Evolutionary conservation across 2,888 invertebrate genomes (phyloP).

Genomic region (Plemyria rubiginata): DNA sequence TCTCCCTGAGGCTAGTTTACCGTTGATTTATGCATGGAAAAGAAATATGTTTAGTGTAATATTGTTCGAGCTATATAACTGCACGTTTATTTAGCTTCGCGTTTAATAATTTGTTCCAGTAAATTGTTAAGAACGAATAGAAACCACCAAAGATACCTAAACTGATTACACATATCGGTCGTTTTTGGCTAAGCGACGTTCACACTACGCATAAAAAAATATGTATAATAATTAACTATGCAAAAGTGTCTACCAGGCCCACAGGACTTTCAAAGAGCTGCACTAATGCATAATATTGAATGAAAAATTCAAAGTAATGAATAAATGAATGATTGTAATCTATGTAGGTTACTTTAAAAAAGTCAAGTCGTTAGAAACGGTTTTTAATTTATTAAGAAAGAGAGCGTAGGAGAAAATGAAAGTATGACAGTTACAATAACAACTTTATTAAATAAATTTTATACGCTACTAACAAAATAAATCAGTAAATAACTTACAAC

Average conservation of each 20-base stretch:
- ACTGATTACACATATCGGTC: too few relatives aligned
- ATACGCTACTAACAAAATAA: constrained; percentile 1
- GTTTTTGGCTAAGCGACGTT: too few relatives aligned
- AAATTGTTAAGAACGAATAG: too few relatives aligned
- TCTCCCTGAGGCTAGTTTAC: constrained; percentile 1
- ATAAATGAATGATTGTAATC: background rate
- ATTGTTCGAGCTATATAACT: too few relatives aligned
- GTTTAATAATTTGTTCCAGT: too few relatives aligned
- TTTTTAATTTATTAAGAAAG: background rate
- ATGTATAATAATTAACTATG: too few relatives aligned
- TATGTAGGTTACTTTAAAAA: background rate
- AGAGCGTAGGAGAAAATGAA: background rate
- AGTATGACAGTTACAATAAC: constrained; percentile 2
- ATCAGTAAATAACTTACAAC: constrained; percentile 2
- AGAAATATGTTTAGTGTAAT: background rate
- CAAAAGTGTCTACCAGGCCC: constrained; percentile 12
- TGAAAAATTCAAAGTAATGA: background rate
- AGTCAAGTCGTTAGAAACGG: background rate
- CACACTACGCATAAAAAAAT: too few relatives aligned
- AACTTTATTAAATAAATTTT: background rate
- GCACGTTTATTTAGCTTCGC: too few relatives aligned
- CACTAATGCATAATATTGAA: background rate
- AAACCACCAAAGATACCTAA: too few relatives aligned
- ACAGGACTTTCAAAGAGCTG: constrained; percentile 3
- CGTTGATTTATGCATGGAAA: background rate